Percentiles rank a stretch among this genome's conserved stretches.
These are phyloP conservation scores for Agrypnus murinus DNA, from an alignment of 2,888 invertebrate species.

Conservation along the genomic window DNA sequence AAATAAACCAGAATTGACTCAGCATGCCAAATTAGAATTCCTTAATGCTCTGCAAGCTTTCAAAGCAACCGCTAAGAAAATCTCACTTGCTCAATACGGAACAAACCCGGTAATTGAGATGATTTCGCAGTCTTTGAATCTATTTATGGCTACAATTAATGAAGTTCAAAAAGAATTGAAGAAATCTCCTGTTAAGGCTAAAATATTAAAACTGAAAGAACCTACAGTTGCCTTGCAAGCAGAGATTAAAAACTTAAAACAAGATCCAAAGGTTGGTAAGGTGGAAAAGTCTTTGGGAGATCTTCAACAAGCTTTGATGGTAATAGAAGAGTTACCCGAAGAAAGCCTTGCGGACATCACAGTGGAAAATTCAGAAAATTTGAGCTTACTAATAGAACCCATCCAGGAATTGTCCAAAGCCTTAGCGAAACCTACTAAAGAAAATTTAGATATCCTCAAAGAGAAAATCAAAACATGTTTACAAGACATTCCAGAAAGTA, in stretches of 20 bases:
- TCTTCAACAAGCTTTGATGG: background rate
- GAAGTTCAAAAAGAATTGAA: constrained; percentile 24
- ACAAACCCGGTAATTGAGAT: constrained; percentile 7
- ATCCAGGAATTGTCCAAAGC: constrained; percentile 2
- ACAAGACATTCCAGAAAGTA: constrained; percentile 1
- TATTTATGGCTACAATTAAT: constrained; percentile 8
- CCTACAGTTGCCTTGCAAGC: background rate
- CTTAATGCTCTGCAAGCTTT: constrained; percentile 2
- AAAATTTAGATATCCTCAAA: constrained; percentile 17
- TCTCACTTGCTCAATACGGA: background rate
- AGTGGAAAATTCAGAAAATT: constrained; percentile 2
- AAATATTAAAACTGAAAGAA: constrained; percentile 14
- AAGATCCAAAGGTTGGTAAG: background rate
- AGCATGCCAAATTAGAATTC: background rate
- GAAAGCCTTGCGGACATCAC: constrained; percentile 14
- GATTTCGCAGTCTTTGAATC: constrained; percentile 16
- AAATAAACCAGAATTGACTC: background rate
- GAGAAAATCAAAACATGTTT: constrained; percentile 18
- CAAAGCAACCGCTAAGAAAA: constrained; percentile 8
- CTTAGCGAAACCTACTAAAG: background rate
- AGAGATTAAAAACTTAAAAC: constrained; percentile 5
- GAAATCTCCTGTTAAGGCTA: constrained; percentile 9
- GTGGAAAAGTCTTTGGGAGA: constrained; percentile 9
- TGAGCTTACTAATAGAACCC: constrained; percentile 21
- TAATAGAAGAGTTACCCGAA: constrained; percentile 20